Percentiles rank a stretch among this genome's conserved stretches.
phyloP scores from a whole-genome alignment of 2,113 vertebrate species.

The Cyprinus carpio region DNA sequence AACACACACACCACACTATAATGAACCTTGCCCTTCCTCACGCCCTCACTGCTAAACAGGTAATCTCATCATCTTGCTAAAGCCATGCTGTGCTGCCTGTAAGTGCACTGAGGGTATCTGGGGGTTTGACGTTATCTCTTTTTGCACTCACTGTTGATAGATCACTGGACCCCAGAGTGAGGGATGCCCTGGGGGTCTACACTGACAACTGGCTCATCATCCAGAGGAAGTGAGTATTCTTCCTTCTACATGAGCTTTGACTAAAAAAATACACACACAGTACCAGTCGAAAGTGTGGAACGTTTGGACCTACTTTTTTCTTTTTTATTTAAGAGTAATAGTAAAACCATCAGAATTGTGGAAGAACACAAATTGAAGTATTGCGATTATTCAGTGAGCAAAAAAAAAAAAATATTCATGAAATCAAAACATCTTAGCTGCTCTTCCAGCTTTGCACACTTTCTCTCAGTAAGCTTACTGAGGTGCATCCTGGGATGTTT shows the following conservation, averaged over 20 bases:
- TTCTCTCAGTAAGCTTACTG: too few relatives aligned
- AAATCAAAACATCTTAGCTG: too few relatives aligned
- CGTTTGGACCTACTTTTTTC: too few relatives aligned
- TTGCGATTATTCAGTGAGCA: too few relatives aligned
- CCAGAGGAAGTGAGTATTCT: conserved; percentile 81
- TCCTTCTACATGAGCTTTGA: background rate
- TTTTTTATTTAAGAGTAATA: too few relatives aligned
- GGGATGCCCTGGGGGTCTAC: conserved; percentile 85
- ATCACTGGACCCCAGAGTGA: conserved; percentile 83
- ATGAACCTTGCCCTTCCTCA: conserved; percentile 1
- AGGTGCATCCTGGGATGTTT: too few relatives aligned
- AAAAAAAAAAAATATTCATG: too few relatives aligned
- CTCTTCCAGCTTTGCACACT: too few relatives aligned
- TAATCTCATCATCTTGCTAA: conserved; percentile 26
- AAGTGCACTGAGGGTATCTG: background rate
- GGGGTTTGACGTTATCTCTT: background rate
- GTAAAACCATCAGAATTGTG: too few relatives aligned
- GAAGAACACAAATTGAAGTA: too few relatives aligned
- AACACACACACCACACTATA: conserved; percentile 27
- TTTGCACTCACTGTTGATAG: conserved; percentile 65
- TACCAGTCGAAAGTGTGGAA: background rate
- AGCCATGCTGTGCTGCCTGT: background rate
- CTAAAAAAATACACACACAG: background rate
- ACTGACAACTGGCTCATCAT: conserved; percentile 89
- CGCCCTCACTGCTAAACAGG: background rate